These are phyloP conservation scores for Arenicola marina DNA, from an alignment of 2,888 invertebrate species.

Conservation along the genomic window DNA sequence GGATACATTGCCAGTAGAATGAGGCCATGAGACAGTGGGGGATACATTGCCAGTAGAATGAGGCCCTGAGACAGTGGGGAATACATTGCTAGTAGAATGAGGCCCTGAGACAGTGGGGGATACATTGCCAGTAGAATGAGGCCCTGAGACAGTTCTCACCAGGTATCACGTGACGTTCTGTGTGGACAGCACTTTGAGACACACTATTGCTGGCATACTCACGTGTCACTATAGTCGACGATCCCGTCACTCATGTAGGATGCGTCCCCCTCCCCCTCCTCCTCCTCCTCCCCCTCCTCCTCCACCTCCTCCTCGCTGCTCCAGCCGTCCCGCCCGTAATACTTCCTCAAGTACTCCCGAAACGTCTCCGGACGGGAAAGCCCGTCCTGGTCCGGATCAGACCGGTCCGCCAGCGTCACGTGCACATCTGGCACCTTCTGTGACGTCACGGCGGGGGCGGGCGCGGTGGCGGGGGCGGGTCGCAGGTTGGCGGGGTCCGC, in stretches of 20 bases:
- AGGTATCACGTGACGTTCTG: background rate
- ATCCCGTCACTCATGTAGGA: constrained; percentile 29
- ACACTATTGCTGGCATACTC: background rate
- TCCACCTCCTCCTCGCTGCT: background rate
- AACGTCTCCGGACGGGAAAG: constrained; percentile 16
- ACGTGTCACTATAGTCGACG: constrained; percentile 22
- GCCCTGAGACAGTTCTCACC: background rate
- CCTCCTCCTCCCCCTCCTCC: background rate
- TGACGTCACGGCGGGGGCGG: background rate
- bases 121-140: too few relatives aligned
- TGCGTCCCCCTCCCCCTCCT: constrained; percentile 3
- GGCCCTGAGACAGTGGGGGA: too few relatives aligned
- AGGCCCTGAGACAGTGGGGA: too few relatives aligned
- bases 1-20: too few relatives aligned
- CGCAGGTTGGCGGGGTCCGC: background rate
- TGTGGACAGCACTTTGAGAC: background rate
- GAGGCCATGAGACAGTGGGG: too few relatives aligned
- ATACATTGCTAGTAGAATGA: too few relatives aligned
- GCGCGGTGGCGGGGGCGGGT: background rate
- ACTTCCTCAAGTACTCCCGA: constrained; percentile 27
- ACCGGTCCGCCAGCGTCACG: too few relatives aligned
- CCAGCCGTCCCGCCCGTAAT: constrained; percentile 15
- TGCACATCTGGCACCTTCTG: background rate
- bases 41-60: too few relatives aligned
- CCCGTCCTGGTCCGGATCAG: too few relatives aligned